Conservation (phyloP, 2,113 vertebrate genomes). For the Siniperca chuatsi region DNA sequence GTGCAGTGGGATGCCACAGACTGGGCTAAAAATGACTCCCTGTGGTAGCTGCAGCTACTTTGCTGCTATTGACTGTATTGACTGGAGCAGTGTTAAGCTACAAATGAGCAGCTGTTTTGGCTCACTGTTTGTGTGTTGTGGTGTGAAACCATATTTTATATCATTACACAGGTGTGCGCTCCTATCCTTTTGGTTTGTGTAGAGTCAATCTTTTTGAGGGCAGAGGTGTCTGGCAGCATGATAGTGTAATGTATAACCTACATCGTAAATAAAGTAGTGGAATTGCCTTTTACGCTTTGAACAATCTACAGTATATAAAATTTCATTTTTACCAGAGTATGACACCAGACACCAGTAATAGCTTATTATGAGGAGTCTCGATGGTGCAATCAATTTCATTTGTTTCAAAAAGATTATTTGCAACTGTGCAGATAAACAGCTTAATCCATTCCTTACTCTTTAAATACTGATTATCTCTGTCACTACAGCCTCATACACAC, state of each 20-base stretch:
- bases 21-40: slow-evolving; percentile 23
- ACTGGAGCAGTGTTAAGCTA: slow-evolving; percentile 21
- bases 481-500: too few relatives aligned
- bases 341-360: neutral
- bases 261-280: neutral
- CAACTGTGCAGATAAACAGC: too few relatives aligned
- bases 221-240: neutral
- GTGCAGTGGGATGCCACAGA: neutral
- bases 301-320: neutral
- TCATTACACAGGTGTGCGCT: neutral
- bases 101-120: slow-evolving; percentile 35
- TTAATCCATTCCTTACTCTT: too few relatives aligned
- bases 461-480: too few relatives aligned
- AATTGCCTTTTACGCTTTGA: neutral
- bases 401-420: neutral
- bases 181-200: neutral
- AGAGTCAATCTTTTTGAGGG: neutral
- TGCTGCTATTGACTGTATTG: slow-evolving; percentile 28
- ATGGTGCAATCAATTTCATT: neutral
- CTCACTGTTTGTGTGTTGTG: neutral
- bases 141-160: slow-evolving; percentile 18
- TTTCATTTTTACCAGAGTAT: neutral
- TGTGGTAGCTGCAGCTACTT: slow-evolving; percentile 28
- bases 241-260: neutral
- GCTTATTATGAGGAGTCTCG: neutral